phyloP scores from a whole-genome alignment of 64 coral and sea anemone species.

The Montipora sp. region DNA sequence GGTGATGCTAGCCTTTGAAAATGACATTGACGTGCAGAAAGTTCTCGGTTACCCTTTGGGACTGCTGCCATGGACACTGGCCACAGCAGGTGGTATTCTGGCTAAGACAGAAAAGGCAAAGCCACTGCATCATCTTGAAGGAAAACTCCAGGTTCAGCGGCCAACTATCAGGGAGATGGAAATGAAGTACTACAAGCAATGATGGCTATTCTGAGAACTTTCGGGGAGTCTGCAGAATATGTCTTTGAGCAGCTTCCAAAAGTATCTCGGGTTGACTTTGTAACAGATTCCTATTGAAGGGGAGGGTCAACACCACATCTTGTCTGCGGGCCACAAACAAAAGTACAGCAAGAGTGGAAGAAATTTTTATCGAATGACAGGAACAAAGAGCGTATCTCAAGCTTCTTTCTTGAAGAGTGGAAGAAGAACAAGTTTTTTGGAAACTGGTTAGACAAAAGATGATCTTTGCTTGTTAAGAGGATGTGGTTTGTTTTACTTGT shows the following conservation, averaged over 20 bases:
- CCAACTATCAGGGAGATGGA: slow-evolving; percentile 1
- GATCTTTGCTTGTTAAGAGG: not conserved
- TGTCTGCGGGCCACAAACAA: slow-evolving; percentile 4
- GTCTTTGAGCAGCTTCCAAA: not conserved
- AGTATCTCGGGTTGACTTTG: not conserved
- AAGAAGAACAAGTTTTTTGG: not conserved
- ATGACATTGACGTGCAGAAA: not conserved
- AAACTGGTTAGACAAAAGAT: not conserved
- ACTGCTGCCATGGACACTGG: not conserved
- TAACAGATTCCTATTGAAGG: slow-evolving; percentile 5
- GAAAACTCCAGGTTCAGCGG: not conserved
- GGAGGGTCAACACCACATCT: not conserved
- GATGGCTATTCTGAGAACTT: not conserved
- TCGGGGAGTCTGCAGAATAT: not conserved
- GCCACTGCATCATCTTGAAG: slow-evolving; percentile 2
- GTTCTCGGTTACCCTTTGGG: not conserved
- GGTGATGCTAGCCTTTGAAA: not conserved
- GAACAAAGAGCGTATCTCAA: slow-evolving; percentile 20
- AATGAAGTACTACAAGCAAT: slow-evolving; percentile 6
- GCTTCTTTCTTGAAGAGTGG: slow-evolving; percentile 45
- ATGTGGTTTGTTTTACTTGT: not conserved
- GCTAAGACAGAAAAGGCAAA: slow-evolving; percentile 18
- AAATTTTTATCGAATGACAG: slow-evolving; percentile 24
- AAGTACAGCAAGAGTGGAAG: slow-evolving; percentile 34
- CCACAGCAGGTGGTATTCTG: not conserved